phyloP scores from a whole-genome alignment of 2,797 vertebrate species.

The Antennarius maculatus region DNA sequence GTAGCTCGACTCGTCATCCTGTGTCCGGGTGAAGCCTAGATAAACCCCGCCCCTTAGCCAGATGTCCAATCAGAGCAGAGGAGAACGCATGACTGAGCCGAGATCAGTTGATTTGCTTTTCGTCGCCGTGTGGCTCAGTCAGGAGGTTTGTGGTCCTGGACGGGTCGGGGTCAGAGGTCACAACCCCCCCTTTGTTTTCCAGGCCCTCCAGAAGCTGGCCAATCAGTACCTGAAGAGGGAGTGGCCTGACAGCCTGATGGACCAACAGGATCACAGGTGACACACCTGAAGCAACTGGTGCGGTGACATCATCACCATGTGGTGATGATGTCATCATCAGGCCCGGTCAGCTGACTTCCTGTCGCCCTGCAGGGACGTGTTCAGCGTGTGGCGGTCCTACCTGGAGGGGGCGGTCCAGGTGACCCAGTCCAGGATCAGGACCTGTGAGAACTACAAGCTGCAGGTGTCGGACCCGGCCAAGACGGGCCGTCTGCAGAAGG shows the following conservation, averaged over 20 bases:
- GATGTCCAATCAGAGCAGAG: too few species aligned
- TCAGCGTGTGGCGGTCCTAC: slow-evolving; percentile 92
- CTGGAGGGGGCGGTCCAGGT: slow-evolving; percentile 93
- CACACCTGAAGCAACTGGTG: background rate
- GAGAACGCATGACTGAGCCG: too few species aligned
- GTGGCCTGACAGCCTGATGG: slow-evolving; percentile 87
- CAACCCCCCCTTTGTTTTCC: slow-evolving; percentile 26
- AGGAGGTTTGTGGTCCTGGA: slow-evolving; percentile 38
- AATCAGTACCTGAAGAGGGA: slow-evolving; percentile 96
- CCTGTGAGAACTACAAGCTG: slow-evolving; percentile 93
- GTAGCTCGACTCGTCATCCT: too few species aligned
- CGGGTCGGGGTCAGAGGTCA: slow-evolving; percentile 38
- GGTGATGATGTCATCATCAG: too few species aligned
- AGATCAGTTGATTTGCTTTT: too few species aligned
- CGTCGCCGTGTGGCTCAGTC: slow-evolving; percentile 9
- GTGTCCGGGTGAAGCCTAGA: too few species aligned
- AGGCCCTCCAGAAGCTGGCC: slow-evolving; percentile 96
- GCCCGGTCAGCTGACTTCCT: too few species aligned
- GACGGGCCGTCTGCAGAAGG: slow-evolving; percentile 90
- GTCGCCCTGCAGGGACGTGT: slow-evolving; percentile 86
- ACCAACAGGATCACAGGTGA: slow-evolving; percentile 89
- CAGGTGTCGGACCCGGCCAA: slow-evolving; percentile 92
- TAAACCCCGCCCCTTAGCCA: too few species aligned
- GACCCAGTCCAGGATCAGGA: slow-evolving; percentile 90
- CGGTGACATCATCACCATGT: too few species aligned